phyloP scores from a whole-genome alignment of 2,888 invertebrate genomes.

The Synergus itoensis region DNA sequence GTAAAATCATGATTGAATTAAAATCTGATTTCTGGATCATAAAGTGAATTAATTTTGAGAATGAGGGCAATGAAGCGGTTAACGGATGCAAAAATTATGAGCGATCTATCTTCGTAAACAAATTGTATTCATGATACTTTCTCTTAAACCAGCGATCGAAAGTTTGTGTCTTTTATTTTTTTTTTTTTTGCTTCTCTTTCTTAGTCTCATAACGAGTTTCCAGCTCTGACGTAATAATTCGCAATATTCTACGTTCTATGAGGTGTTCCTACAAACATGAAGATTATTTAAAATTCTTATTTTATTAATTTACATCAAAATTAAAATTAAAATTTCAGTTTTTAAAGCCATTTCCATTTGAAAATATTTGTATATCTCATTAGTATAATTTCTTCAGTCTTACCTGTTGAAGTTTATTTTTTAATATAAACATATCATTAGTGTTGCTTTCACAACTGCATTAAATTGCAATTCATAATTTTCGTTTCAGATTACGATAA shows the following conservation, averaged over 20 bases:
- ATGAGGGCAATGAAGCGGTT: neutral
- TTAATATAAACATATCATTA: neutral
- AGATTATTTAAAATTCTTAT: neutral
- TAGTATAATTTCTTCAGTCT: neutral
- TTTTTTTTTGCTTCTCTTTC: conserved; percentile 24
- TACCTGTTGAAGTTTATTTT: neutral
- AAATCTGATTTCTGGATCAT: neutral
- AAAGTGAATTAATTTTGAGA: neutral
- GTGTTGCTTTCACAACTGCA: neutral
- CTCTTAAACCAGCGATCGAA: conserved; percentile 28
- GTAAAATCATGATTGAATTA: neutral
- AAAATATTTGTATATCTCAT: neutral
- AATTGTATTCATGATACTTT: conserved; percentile 29
- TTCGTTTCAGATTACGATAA: neutral
- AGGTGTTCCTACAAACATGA: conserved; percentile 2
- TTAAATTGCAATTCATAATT: neutral
- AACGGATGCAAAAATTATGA: neutral
- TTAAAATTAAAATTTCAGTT: neutral
- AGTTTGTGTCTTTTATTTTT: neutral
- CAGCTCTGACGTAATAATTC: conserved; percentile 31
- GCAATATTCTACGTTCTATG: conserved; percentile 4
- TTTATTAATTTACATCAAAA: neutral
- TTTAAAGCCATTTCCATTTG: neutral
- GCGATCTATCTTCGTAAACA: conserved; percentile 6
- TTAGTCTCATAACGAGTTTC: conserved; percentile 38